Evolutionary conservation across 2,113 vertebrate genomes (phyloP), one percentile per base, ranked within the genome.

Genomic region (Ivindomyrus marchei): DNA sequence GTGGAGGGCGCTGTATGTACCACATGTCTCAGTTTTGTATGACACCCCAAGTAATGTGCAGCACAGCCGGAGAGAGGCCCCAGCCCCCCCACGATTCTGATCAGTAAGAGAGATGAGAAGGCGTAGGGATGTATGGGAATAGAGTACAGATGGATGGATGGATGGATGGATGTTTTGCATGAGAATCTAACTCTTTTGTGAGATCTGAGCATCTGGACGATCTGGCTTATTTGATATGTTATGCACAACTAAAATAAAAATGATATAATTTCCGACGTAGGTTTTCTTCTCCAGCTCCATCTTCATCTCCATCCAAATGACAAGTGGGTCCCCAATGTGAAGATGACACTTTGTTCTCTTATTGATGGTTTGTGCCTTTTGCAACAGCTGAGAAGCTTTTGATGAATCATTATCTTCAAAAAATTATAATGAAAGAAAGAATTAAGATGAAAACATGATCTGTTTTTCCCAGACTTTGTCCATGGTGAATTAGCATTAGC

Each of bases 311-410:
- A 85, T 92, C 94, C 95, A 94, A 95, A 95, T 95, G 94, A 94
- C 94, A 93, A 95, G 94, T 94, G 91, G 94, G 94, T 95, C 93
- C 94, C 94, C 91, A 94, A 95, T 93, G 94, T 94, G 93, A 85
- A 91, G 92, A 93, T 92, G 93, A 92, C 93, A 94, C 89, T 92
- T 92, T 95, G 92, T 95, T 96, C 94, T 95, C 95, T 96, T 95
- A 96, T 95, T 96, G 95, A 96, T 95, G 95, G 95, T 94, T 93
- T 47, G 47, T 92, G 94, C 92, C 93, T 94, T 94, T 95, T 93
- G 92, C 92, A 92, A 94, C 93, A 93, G 91, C 93, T 27, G 90
- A 21, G 90, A 91, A 90, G 87, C 92, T 93, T 95, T 94, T 94
- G 94, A 95, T 94, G 94, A 95, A 92, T 94, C 94, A 93, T 94